These are phyloP conservation scores for Sphaeramia orbicularis DNA, from an alignment of 2,797 vertebrate species.

Conservation along the genomic window DNA sequence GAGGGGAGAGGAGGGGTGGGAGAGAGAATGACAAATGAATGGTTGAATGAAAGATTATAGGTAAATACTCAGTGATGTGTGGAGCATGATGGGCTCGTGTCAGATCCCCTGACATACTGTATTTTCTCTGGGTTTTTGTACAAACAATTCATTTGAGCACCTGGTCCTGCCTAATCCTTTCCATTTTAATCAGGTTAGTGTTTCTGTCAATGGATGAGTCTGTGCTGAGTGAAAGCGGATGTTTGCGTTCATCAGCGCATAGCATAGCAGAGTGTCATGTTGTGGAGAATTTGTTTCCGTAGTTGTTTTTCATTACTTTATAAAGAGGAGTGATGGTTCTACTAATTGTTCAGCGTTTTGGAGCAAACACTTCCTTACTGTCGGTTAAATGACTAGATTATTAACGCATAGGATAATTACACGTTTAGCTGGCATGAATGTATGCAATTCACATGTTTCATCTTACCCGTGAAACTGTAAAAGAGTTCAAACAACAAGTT, in stretches of 20 bases:
- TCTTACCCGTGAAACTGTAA: too few species aligned
- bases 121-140: constrained; percentile 64
- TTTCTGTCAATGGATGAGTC: constrained; percentile 67
- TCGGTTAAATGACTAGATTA: neutral
- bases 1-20: constrained; percentile 1
- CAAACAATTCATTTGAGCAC: constrained; percentile 77
- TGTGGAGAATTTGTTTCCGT: constrained; percentile 44
- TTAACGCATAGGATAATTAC: neutral
- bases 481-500: too few species aligned
- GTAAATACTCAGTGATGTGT: constrained; percentile 54
- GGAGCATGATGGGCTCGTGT: constrained; percentile 49
- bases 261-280: constrained; percentile 17
- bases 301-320: constrained; percentile 31
- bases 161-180: constrained; percentile 70
- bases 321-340: constrained; percentile 10
- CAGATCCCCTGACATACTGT: constrained; percentile 59
- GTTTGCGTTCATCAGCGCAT: constrained; percentile 41
- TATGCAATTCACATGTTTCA: too few species aligned
- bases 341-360: constrained; percentile 9
- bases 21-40: constrained; percentile 56
- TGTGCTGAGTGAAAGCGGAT: constrained; percentile 27
- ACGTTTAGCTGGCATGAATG: too few species aligned
- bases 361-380: neutral
- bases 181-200: constrained; percentile 77
- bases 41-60: constrained; percentile 56